Base-by-base conservation (phyloP, 1,140 invertebrate species). In the Carposina sasakii region DNA sequence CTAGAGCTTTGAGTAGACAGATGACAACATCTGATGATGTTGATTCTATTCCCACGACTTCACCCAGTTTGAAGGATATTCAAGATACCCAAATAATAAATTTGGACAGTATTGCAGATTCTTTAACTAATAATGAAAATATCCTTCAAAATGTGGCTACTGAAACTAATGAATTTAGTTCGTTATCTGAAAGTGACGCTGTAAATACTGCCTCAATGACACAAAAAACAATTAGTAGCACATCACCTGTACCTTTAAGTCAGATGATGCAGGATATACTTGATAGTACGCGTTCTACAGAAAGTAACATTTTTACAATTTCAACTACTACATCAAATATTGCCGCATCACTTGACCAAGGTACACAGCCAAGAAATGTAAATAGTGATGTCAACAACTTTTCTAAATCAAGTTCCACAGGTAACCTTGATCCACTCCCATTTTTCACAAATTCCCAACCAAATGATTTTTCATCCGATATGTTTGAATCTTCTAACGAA, bases 21-120 rank as follows among this genome's bases (percentile, higher is more conserved):
- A 54, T 63, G 46, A 67, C 57, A 48, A 43, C 55, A 56, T 44
- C 59, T 57, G 63, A 77, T 37, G 62, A 76, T 48, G 54, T 60
- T 33, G 75, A 82, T 39, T 52, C 46, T 28, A 42, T 55, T 47
- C 60, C 63, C 37, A 84, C 81, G 6, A 84, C 81, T 50, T 78
- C 81, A 42, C 82, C 81, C 58, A 82, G 71, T 63, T 72, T 81
- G 67, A 76, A 84, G 50, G 81, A 81, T 56, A 78, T 84, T 56
- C 74, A 60, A 56, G 81, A 84, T 60, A 84, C 81, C 34, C 75
- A 60, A 84, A 76, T 60, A 68, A 34, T 13, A 39, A 22, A 39
- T 39, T 13, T 13, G 1, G 53, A 51, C 48, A 49, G 34, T 46
- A 43, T 56, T 13, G 47, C 48, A 21, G 52, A 45, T 41, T 46